Base-by-base conservation (phyloP, 2,797 vertebrate species). In the Cirrhinus mrigala region DNA sequence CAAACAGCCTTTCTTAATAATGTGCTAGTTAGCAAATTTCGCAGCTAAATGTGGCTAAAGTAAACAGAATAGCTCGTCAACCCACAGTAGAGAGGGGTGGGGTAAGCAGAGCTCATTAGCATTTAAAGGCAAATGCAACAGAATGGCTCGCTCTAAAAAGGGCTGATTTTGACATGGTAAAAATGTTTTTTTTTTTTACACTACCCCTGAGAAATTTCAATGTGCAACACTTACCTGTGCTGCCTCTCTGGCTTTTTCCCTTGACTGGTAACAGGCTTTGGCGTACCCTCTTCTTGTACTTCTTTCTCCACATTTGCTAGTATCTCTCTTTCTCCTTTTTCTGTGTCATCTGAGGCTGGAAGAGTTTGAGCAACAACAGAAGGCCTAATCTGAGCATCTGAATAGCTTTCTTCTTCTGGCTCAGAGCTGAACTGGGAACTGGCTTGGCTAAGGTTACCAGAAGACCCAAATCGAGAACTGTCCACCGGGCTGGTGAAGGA, bases 351-450 rank as follows among this genome's bases (percentile, higher is more conserved):
- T 29, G 83, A 84, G 4, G 88, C 56, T 4, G 79, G 81, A 50
- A 92, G 94, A n/a, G 68, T 20, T 75, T 90, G 86, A 16, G 93
- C 89, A 91, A 88, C 89, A 48, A 78, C 91, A 27, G 89, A 27
- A 18, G 54, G 14, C 15, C 4, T 71, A 9, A 24, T 76, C 15
- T 91, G 52, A 48, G 91, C 54, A 86, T 92, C 92, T 2, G 86
- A 92, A 77, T 95, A 95, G 0, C 87, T 93, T 60, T 54, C 93
- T 20, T 98, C 96, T n/a, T 98, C 97, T 4, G 94, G 94, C 64
- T 97, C 97, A 7, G 96, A 96, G 88, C 97, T 98, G 71, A 97
- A 94, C 90, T 97, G 97, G 88, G 97, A 98, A 91, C 97, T 98
- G 71, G 93, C 94, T 83, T 96, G 97, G 91, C 98, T 99, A 87